phyloP scores from a whole-genome alignment of 1,140 invertebrate genomes.

The Lineus longissimus region DNA sequence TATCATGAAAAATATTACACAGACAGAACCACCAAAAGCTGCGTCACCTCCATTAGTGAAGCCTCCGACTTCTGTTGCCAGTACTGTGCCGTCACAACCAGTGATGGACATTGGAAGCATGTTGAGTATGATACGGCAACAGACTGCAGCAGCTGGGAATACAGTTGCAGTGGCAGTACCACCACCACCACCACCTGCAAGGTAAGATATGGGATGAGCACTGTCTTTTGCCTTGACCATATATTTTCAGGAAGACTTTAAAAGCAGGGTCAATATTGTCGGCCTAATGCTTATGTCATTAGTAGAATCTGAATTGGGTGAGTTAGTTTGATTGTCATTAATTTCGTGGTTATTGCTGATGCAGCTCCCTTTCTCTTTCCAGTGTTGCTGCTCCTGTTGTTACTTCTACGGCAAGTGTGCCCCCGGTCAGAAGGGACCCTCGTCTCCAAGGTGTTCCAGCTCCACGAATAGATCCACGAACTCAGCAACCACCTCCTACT shows the following conservation, averaged over 20 bases:
- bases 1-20: conserved; percentile 30
- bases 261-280: too few species aligned
- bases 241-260: too few species aligned
- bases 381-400: neutral
- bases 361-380: neutral
- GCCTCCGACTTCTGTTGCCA: conserved; percentile 12
- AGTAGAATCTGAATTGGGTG: too few species aligned
- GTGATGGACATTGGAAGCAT: neutral
- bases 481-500: neutral
- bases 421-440: neutral
- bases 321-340: too few species aligned
- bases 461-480: neutral
- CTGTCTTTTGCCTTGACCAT: too few species aligned
- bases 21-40: conserved; percentile 31
- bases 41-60: neutral
- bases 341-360: too few species aligned
- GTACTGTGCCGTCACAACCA: neutral
- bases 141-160: neutral
- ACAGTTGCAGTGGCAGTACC: too few species aligned
- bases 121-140: neutral
- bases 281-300: too few species aligned
- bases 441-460: neutral
- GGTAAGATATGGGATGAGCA: too few species aligned
- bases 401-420: neutral
- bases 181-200: too few species aligned